phyloP scores from a whole-genome alignment of 2,888 invertebrate species.

The Blomia tropicalis region DNA sequence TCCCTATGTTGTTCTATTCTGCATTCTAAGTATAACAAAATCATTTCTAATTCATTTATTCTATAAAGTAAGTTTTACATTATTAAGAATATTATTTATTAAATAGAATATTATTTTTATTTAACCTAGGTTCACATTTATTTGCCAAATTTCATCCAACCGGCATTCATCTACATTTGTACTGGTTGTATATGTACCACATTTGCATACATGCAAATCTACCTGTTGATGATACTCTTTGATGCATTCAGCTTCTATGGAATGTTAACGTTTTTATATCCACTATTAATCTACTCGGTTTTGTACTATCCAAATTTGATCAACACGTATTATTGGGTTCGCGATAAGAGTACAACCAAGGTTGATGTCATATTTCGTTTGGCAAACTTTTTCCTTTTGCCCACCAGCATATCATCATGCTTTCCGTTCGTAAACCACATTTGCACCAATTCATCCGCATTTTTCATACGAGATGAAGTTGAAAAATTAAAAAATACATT shows the following conservation, averaged over 20 bases:
- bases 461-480: conserved; percentile 56
- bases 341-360: conserved; percentile 1
- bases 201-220: conserved; percentile 10
- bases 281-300: conserved; percentile 24
- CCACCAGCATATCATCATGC: conserved; percentile 16
- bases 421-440: conserved; percentile 32
- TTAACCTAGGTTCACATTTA: conserved; percentile 15
- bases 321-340: conserved; percentile 20
- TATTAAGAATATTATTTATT: conserved; percentile 4
- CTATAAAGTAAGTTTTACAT: conserved; percentile 35
- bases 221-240: conserved; percentile 10
- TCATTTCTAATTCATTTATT: conserved; percentile 51
- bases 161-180: conserved; percentile 3
- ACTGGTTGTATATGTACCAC: conserved; percentile 18
- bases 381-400: conserved; percentile 15
- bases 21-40: conserved; percentile 59
- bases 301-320: conserved; percentile 24
- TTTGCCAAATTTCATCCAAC: conserved; percentile 11
- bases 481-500: conserved; percentile 68
- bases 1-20: conserved; percentile 64
- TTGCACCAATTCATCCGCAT: conserved; percentile 36
- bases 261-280: conserved; percentile 19
- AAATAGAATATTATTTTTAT: not conserved
- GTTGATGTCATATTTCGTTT: not conserved
- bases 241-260: conserved; percentile 5